Evolutionary conservation across 2,113 vertebrate genomes (phyloP), one percentile per base, ranked within the genome.

Genomic region (Rhea americana): DNA sequence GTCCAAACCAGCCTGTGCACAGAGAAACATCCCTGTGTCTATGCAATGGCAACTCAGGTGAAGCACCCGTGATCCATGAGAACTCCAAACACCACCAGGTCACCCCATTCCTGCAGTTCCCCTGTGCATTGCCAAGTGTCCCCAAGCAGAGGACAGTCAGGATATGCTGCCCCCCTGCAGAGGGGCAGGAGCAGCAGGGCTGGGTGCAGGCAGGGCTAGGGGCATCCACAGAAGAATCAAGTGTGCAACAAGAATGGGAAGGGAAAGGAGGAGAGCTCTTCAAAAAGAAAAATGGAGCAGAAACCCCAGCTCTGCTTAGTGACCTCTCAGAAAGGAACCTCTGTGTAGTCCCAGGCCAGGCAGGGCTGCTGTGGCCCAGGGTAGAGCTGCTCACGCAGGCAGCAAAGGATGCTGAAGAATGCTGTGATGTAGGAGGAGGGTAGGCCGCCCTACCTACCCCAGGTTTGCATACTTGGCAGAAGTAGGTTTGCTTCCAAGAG

Each of bases 181-280:
- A 86, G 58, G 56, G n/a, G 10, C 0, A 0, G n/a, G 71, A 25
- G 20, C 2, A 25, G 20, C 2, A 91, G 8, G 39, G 28, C 12
- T 51, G 61, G 19, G 19, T 43, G n/a, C 21, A 71, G 35, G 73
- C 45, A 88, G 14, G 5, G 22, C 35, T 71, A 81, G 11, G 19
- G 41, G 62, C 35, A 85, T 47, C 28, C 59, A 22, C 35, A 39
- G 22, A 35, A 87, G 16, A 25, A 5, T 47, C 2, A 20, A 92
- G 17, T 17, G 41, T 71, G 63, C 71, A 71, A 41, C 68, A 62
- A 45, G 22, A 89, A 65, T 7, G 53, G 28, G 85, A 83, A 4
- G 11, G 8, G 24, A 48, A 91, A 86, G 7, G 50, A 16, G 82
- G 73, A 73, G 43, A 74, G 21, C 21, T 5, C 18, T 37, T 80